phyloP scores from a whole-genome alignment of 2,113 vertebrate genomes.

The Columba janthina region DNA sequence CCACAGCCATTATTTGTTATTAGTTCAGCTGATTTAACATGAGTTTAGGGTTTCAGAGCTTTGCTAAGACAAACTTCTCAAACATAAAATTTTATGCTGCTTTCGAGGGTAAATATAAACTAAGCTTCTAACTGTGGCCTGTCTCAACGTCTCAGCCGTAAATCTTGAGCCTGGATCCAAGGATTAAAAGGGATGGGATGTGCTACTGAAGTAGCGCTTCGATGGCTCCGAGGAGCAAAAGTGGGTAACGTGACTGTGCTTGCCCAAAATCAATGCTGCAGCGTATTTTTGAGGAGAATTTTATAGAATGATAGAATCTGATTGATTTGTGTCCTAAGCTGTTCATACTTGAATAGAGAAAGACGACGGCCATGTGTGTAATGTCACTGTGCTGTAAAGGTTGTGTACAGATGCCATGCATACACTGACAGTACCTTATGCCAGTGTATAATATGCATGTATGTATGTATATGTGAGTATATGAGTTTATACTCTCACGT shows the following conservation, averaged over 20 bases:
- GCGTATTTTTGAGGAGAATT: background rate
- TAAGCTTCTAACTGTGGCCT: background rate
- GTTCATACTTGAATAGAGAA: no score
- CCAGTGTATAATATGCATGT: background rate
- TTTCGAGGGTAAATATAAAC: background rate
- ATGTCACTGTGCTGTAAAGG: background rate
- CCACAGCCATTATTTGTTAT: background rate
- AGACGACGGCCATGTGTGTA: background rate
- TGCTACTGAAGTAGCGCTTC: background rate
- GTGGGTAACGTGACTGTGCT: accelerated
- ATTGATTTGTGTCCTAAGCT: no score
- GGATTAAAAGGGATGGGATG: background rate
- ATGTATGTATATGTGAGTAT: accelerated
- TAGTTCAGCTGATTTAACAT: background rate
- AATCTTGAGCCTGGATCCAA: background rate
- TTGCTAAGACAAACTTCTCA: background rate
- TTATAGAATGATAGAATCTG: no score
- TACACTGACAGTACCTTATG: background rate
- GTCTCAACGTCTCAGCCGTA: background rate
- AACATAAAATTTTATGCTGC: background rate
- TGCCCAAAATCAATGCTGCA: background rate
- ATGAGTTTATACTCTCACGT: no score
- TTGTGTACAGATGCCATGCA: accelerated
- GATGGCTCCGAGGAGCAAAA: background rate
- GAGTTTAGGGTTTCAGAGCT: background rate